Percentiles rank a stretch among this genome's conserved stretches.
phyloP scores from a whole-genome alignment of 2,797 vertebrate species.

The Choloepus didactylus region DNA sequence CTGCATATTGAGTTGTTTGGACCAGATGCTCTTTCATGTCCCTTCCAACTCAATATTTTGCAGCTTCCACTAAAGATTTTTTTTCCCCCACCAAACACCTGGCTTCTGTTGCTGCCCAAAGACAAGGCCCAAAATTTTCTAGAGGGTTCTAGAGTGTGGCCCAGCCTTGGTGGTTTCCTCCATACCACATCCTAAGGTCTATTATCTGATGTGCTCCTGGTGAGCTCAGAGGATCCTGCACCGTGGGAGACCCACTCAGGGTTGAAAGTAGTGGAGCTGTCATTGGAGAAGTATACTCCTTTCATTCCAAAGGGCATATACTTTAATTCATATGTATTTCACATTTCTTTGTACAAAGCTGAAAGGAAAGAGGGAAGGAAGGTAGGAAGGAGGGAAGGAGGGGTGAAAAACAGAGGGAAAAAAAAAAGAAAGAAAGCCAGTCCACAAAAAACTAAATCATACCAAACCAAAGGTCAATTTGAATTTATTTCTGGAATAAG shows the following conservation, averaged over 20 bases:
- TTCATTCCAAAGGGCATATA: background rate
- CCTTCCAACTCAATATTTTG: background rate
- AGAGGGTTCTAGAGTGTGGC: background rate
- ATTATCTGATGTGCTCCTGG: background rate
- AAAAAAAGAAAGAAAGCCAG: background rate
- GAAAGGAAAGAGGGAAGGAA: background rate
- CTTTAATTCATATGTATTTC: conserved; percentile 53
- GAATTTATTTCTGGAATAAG: conserved; percentile 46
- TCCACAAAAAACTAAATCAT: background rate
- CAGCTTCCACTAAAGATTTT: background rate
- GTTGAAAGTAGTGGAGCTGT: background rate
- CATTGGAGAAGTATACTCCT: background rate
- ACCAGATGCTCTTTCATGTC: background rate
- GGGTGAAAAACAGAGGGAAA: background rate
- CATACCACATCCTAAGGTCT: background rate
- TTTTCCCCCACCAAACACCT: background rate
- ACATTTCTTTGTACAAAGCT: background rate
- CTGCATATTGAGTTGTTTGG: background rate
- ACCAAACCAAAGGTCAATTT: background rate
- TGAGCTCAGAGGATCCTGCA: background rate
- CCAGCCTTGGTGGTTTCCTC: background rate
- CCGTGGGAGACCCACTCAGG: background rate
- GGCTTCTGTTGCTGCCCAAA: background rate
- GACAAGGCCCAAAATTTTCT: background rate
- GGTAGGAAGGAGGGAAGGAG: fast-evolving